These are phyloP conservation scores for Crocuta crocuta DNA, from an alignment of 2,113 vertebrate species.

Conservation along the genomic window DNA sequence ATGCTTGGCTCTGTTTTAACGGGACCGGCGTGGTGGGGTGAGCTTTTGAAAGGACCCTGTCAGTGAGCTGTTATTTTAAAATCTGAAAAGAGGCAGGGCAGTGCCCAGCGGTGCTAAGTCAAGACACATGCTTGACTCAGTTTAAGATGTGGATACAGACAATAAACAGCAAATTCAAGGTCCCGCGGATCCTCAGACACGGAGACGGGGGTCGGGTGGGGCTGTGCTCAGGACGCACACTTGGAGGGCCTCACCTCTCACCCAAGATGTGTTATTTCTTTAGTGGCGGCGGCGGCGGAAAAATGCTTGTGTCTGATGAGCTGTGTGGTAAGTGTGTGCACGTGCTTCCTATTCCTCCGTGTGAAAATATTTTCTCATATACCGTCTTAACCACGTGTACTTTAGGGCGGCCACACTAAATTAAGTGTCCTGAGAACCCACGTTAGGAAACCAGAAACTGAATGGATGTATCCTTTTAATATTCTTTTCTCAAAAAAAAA, in stretches of 20 bases:
- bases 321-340: fast-evolving
- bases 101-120: fast-evolving
- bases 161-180: fast-evolving
- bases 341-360: not conserved
- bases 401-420: not conserved
- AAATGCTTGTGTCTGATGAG: fast-evolving
- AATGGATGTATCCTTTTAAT: not conserved
- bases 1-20: fast-evolving
- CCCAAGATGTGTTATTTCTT: fast-evolving
- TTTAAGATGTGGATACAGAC: fast-evolving
- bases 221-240: fast-evolving
- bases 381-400: not conserved
- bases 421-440: not conserved
- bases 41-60: not conserved
- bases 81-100: too few species aligned
- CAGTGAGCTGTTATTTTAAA: not conserved
- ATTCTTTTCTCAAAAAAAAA: not conserved
- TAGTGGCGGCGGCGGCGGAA: fast-evolving
- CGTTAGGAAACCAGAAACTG: not conserved
- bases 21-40: fast-evolving
- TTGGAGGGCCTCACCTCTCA: fast-evolving
- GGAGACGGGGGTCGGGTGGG: not conserved
- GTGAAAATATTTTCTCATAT: not conserved
- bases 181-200: fast-evolving
- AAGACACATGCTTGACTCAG: fast-evolving